phyloP scores from a whole-genome alignment of 2,888 invertebrate genomes.

The Meteorus cinctellus region DNA sequence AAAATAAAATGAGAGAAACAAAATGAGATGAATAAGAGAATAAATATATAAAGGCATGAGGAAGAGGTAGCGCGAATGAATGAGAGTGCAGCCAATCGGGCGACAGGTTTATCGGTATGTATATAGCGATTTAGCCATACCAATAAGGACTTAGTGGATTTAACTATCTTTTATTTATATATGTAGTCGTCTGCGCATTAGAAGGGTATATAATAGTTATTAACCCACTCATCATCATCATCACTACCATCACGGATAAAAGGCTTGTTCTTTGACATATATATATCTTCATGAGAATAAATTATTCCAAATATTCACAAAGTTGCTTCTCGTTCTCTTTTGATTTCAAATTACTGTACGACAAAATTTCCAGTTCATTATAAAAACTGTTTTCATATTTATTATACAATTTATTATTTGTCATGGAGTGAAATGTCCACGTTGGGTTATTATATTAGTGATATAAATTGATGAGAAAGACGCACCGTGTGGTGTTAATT shows the following conservation, averaged over 20 bases:
- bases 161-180: background rate
- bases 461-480: constrained; percentile 1
- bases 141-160: background rate
- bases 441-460: constrained; percentile 1
- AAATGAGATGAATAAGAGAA: background rate
- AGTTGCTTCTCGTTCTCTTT: background rate
- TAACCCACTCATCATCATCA: constrained; percentile 12
- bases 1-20: constrained; percentile 23
- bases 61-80: background rate
- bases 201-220: background rate
- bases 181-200: background rate
- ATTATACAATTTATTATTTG: constrained; percentile 1
- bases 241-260: background rate
- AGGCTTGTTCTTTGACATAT: background rate
- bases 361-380: background rate
- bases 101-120: background rate
- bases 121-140: background rate
- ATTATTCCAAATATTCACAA: background rate
- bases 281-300: background rate
- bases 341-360: background rate
- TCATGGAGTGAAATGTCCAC: background rate
- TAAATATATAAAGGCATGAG: background rate
- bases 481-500: background rate
- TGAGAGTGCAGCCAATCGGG: background rate
- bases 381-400: background rate